Evolutionary conservation across 92 coral and sea anemone species (phyloP).

Genomic region (Zoanthus gigantus): DNA sequence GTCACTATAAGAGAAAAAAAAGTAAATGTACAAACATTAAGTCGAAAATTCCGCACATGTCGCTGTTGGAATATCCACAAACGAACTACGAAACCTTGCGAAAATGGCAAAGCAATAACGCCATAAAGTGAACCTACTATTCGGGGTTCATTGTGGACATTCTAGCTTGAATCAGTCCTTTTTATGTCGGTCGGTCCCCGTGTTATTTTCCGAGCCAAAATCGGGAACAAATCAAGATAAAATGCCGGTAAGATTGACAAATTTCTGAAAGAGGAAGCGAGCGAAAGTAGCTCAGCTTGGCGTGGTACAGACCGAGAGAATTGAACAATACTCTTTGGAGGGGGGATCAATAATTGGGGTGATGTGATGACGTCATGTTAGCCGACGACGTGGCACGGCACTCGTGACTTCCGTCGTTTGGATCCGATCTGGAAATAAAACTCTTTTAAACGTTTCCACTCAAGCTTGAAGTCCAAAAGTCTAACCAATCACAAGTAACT

Average conservation of each 20-base stretch:
- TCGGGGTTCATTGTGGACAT: conserved; percentile 99
- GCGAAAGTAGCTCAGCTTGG: conserved; percentile 93
- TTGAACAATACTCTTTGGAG: conserved; percentile 91
- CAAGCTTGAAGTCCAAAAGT: not conserved
- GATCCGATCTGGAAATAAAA: conserved; percentile 22
- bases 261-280: conserved; percentile 91
- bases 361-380: conserved; percentile 85
- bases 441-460: not conserved
- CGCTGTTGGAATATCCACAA: conserved; percentile 75
- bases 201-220: conserved; percentile 76
- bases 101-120: conserved; percentile 66
- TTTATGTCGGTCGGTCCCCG: conserved; percentile 70
- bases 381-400: conserved; percentile 91
- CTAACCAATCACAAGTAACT: too few species aligned
- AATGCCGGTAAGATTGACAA: conserved; percentile 80
- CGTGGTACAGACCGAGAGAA: conserved; percentile 85
- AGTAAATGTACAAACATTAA: conserved; percentile 59
- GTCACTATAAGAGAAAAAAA: conserved; percentile 84
- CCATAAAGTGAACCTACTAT: conserved; percentile 93
- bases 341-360: conserved; percentile 87
- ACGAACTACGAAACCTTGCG: conserved; percentile 80
- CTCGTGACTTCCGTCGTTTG: conserved; percentile 45
- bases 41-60: conserved; percentile 72
- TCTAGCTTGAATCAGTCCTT: conserved; percentile 86
- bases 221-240: conserved; percentile 76